Evolutionary conservation across 2,113 vertebrate genomes (phyloP).

Genomic region (Eudyptes chrysolophus): DNA sequence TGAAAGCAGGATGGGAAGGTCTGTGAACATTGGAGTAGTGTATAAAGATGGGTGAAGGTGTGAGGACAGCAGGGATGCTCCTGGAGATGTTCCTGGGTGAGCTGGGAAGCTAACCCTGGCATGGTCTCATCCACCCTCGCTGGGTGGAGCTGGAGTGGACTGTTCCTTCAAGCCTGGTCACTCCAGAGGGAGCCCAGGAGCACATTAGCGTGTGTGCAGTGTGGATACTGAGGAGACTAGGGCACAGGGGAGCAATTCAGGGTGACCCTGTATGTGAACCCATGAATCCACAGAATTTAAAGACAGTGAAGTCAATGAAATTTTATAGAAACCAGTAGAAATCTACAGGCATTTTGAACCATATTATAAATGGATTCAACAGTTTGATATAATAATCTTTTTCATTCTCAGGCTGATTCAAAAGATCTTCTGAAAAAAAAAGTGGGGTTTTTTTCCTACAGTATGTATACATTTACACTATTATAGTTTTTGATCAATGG

Average conservation of each 20-base stretch:
- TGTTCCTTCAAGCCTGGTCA: background rate
- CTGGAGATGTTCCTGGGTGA: background rate
- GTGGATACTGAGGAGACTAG: background rate
- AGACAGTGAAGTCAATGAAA: background rate
- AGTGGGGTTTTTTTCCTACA: background rate
- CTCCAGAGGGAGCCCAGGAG: background rate
- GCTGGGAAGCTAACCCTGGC: background rate
- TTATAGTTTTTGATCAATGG: background rate
- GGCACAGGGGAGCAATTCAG: background rate
- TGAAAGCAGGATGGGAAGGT: background rate
- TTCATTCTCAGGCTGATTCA: background rate
- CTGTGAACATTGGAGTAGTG: background rate
- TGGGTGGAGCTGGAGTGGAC: background rate
- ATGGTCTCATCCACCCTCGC: accelerated
- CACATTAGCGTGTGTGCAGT: accelerated
- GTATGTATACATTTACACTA: background rate
- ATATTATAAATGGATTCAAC: background rate
- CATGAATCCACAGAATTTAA: background rate
- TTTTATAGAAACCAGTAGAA: background rate
- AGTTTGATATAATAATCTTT: background rate
- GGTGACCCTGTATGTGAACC: background rate
- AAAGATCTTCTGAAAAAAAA: background rate
- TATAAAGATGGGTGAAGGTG: background rate
- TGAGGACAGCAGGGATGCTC: background rate
- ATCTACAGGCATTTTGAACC: background rate